Base-by-base conservation (phyloP, 2,113 vertebrate genomes). In the Neolamprologus ventralis region DNA sequence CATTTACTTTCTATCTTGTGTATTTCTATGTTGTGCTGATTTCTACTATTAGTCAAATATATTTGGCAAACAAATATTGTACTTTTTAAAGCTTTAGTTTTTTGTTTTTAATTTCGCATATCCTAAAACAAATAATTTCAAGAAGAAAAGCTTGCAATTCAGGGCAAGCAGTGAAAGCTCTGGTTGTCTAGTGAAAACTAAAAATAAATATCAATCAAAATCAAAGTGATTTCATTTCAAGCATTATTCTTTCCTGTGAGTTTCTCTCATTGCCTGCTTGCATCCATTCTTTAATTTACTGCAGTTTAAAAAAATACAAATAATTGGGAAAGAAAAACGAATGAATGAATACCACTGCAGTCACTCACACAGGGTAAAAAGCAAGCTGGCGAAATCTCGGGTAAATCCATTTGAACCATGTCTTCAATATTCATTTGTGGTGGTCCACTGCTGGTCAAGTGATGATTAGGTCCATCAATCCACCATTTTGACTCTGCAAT, bases 381-480 rank as follows among this genome's bases (percentile, higher is more conserved):
- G 73, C 3, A 6, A 28, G 23, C 16, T 21, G 23, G 40, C 17
- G 14, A 68, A 85, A 54, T 28, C 55, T 54, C 40, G 11, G 80
- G 58, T 82, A 37, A 65, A 75, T 65, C 28, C 35, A 65, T 45
- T 58, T 19, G 17, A 89, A 68, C 40, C 23, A 80, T n/a, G 51
- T 37, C 81, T 45, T 85, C 45, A 80, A 3, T 79, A 21, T 45
- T 86, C 13, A 45, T 89, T 83, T 87, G 13, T 14, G 3, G 60
- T 19, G 51, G 63, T 84, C 63, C 51, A 6, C 28, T 37, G 71
- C 88, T 58, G 83, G 55, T 37, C 33, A 75, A 49, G 82, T 17
- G 49, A 84, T 75, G 89, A 87, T 91, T 68, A 83, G 63, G 26
- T 85, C 45, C 31, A 84, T 84, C 80, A 75, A 37, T 85, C 53